Evolutionary conservation across 2,888 invertebrate species (phyloP).

Genomic region (Pristionchus arcanus): DNA sequence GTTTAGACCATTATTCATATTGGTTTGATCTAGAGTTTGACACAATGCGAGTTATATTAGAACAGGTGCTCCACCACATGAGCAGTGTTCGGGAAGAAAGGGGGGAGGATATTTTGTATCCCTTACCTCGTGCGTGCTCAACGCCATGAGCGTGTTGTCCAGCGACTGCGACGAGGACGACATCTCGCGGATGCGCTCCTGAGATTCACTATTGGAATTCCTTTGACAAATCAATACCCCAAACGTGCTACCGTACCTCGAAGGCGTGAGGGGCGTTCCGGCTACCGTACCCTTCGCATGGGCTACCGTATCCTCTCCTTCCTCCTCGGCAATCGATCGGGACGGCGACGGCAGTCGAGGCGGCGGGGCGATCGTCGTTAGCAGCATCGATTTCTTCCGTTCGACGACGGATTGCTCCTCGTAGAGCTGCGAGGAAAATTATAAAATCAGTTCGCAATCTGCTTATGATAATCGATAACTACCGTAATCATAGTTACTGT

Average conservation of each 20-base stretch:
- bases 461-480: too few species aligned
- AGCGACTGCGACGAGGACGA: constrained; percentile 67
- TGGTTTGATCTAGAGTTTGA: too few species aligned
- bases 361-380: constrained; percentile 50
- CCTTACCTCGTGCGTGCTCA: not conserved
- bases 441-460: not conserved
- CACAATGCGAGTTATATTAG: too few species aligned
- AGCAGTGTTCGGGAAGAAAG: too few species aligned
- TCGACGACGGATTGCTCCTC: constrained; percentile 68
- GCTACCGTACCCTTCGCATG: not conserved
- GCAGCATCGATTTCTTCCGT: constrained; percentile 65
- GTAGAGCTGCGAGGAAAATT: constrained; percentile 60
- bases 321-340: constrained; percentile 13
- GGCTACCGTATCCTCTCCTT: not conserved
- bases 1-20: too few species aligned
- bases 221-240: not conserved
- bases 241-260: not conserved
- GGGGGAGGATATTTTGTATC: too few species aligned
- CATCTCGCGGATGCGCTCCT: constrained; percentile 70
- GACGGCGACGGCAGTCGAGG: constrained; percentile 52
- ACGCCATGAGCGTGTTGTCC: constrained; percentile 58
- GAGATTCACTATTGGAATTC: too few species aligned
- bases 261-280: constrained; percentile 20
- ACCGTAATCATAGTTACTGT: too few species aligned
- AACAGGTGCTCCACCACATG: too few species aligned